phyloP scores from a whole-genome alignment of 2,797 vertebrate species.

The Myioborus melanocephalus region DNA sequence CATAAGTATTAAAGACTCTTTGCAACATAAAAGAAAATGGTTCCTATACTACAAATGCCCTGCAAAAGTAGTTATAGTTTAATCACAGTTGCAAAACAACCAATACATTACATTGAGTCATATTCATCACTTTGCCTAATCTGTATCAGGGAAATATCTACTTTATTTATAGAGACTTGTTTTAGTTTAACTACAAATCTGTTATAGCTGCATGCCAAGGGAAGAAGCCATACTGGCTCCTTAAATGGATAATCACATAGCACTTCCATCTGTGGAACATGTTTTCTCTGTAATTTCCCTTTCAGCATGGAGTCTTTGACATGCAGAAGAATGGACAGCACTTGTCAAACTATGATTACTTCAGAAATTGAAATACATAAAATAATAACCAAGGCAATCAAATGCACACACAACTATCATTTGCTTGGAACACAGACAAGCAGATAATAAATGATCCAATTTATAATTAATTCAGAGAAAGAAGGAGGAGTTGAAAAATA shows the following conservation, averaged over 20 bases:
- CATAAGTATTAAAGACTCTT: not conserved
- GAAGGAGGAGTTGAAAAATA: not conserved
- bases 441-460: constrained; percentile 31
- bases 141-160: not conserved
- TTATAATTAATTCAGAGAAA: constrained; percentile 43
- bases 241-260: not conserved
- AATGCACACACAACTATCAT: constrained; percentile 5
- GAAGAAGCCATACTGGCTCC: not conserved
- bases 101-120: not conserved
- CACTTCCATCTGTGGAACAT: not conserved
- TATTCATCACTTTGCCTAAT: not conserved
- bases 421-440: constrained; percentile 10
- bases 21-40: not conserved
- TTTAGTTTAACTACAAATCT: not conserved
- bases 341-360: constrained; percentile 24
- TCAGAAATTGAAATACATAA: constrained; percentile 37
- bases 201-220: not conserved
- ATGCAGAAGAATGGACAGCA: constrained; percentile 2
- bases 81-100: not conserved
- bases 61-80: not conserved
- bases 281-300: not conserved
- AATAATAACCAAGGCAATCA: constrained; percentile 41
- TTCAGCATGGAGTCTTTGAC: not conserved
- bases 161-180: not conserved
- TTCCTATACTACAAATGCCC: not conserved